phyloP scores from a whole-genome alignment of 2,888 invertebrate species.

The Hecatera dysodea region DNA sequence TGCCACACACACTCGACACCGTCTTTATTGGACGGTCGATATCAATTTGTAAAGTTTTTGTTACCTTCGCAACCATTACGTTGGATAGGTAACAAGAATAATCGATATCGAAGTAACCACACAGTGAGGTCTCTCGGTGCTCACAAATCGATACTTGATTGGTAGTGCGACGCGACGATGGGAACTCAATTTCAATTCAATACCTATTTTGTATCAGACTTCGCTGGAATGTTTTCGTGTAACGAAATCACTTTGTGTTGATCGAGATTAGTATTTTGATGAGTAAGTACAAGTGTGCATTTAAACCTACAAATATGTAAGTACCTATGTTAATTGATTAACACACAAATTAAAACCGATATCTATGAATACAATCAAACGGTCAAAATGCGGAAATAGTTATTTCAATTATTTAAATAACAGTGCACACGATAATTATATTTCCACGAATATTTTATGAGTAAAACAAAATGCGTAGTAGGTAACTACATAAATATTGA shows the following conservation, averaged over 20 bases:
- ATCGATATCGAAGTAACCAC: constrained; percentile 10
- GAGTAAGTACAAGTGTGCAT: constrained; percentile 10
- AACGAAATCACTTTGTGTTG: constrained; percentile 3
- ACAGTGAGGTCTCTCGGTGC: not conserved
- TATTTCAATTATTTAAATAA: constrained; percentile 13
- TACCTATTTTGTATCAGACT: not conserved
- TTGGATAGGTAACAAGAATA: constrained; percentile 17
- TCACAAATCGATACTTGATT: constrained; percentile 10
- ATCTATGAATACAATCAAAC: not conserved
- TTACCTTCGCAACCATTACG: not conserved
- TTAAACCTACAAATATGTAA: not conserved
- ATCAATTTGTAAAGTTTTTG: constrained; percentile 30
- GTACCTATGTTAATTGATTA: too few relatives aligned
- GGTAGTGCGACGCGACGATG: not conserved
- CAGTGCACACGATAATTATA: not conserved
- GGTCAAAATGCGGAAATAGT: constrained; percentile 9
- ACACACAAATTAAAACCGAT: not conserved
- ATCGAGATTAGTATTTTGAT: constrained; percentile 9
- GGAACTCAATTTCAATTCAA: not conserved
- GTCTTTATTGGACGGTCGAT: constrained; percentile 7
- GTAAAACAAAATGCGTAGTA: constrained; percentile 13
- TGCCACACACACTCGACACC: not conserved
- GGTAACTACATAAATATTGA: constrained; percentile 1
- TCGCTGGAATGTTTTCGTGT: not conserved
- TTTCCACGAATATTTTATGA: constrained; percentile 4